Percentiles rank a stretch among this genome's conserved stretches.
Conservation (phyloP, 2,113 vertebrate genomes). For the Theristicus caerulescens region DNA sequence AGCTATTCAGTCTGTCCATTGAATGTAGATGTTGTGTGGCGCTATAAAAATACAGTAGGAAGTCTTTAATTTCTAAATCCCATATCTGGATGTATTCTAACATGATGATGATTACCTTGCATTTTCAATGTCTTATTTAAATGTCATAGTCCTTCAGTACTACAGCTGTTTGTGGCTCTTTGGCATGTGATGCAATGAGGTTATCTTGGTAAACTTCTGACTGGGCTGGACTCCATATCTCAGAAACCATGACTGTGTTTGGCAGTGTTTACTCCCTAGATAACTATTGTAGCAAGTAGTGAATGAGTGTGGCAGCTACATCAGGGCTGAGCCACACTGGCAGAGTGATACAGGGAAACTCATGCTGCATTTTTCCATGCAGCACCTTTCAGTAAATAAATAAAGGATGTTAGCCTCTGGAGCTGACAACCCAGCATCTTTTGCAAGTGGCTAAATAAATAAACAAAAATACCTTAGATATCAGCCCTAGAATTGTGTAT, state of each 20-base stretch:
- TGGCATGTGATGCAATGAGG: neutral
- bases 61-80: neutral
- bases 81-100: neutral
- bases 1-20: neutral
- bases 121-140: neutral
- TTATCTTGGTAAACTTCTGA: constrained; percentile 28
- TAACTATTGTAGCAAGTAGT: constrained; percentile 8
- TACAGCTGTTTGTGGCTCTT: neutral
- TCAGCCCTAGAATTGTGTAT: neutral
- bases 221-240: constrained; percentile 20
- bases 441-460: constrained; percentile 22
- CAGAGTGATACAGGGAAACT: neutral
- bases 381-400: neutral
- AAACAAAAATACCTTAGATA: neutral
- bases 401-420: neutral
- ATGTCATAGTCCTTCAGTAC: neutral
- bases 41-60: neutral
- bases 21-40: neutral
- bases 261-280: constrained; percentile 15
- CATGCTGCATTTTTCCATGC: neutral
- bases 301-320: neutral
- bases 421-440: neutral
- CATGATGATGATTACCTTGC: neutral
- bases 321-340: neutral
- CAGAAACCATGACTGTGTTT: neutral